Evolutionary conservation across 2,113 vertebrate genomes (phyloP), one percentile per base, ranked within the genome.

Genomic region (Hemiprocne comata): DNA sequence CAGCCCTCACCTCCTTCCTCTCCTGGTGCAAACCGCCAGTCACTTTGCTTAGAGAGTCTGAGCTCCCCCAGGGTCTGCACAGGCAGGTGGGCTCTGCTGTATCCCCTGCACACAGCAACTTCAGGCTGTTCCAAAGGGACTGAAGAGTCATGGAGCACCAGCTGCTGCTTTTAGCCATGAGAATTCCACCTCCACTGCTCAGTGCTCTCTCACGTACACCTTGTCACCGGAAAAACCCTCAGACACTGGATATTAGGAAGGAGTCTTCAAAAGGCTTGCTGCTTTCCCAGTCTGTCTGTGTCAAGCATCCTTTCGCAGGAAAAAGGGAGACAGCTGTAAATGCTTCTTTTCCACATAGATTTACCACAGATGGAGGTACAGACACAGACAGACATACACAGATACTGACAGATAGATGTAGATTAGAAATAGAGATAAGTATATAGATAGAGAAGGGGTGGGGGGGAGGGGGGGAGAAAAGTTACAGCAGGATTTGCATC

Each of bases 81-180:
- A 12, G 38, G n/a, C 0, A 11, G 24, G 20, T 11, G 58, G 17
- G 62, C 11, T 79, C 34, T 88, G 79, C 53, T 75, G 21, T 11
- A 25, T 1, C 5, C 25, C 62, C 48, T 73, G 17, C 50, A 34
- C 44, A 18, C 8, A 58, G 64, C 26, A 19, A 20, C 33, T 44
- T 42, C 1, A 17, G 33, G 17, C 50, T n/a, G 3, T 48, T 54
- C 34, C 2, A 0, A 24, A 62, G n/a, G 21, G 36, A 26, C 23
- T 20, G 24, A 58, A 54, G 40, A 33, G 26, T 42, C 36, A 34
- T 1, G 2, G 51, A 60, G 31, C 23, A 64, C 6, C 16, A 40
- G 42, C 18, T 62, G 20, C 44, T 55, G 15, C 29, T 54, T 61
- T 14, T 26, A 76, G 24, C 58, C n/a, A 2, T 26, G 44, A 60